Base-by-base conservation (phyloP, 2,113 vertebrate species). In the Chauna torquata region DNA sequence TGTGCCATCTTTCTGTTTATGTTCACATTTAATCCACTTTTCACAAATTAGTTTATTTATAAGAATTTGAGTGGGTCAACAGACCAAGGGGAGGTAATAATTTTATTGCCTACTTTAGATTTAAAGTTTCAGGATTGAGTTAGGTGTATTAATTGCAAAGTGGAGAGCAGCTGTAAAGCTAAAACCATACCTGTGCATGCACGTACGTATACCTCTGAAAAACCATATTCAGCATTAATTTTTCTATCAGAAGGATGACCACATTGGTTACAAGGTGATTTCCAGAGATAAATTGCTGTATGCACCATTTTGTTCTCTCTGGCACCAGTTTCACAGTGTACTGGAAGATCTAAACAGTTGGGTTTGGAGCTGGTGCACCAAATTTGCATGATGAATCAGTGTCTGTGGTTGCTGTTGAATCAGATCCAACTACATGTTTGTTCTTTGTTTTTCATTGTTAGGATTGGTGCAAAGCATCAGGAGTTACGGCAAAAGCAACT, bases 381-480 rank as follows among this genome's bases (percentile, higher is more conserved):
- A 7, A 74, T 80, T 30, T 36, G 4, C 57, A 8, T 77, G 62
- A 38, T 74, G 79, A 57, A n/a, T 84, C 47, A 27, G 25, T 59
- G 36, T 50, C 79, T 90, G 44, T 54, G 24, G 42, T 88, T 52
- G 25, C 16, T 70, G 14, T 70, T 68, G 62, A 87, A 69, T 52
- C 55, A 92, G 80, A 91, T 68, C 76, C 70, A 93, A 36, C n/a
- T 28, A 13, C 50, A 13, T 86, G 12, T 90, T 95, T 68, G 44
- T 61, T 86, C n/a, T 64, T 30, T 97, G 87, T 94, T 93, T 95
- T 94, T 86, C 50, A 5, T 79, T 47, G 36, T 66, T 91, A 99
- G 99, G 97, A 99, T 99, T 79, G 99, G 98, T 94, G 98, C 98
- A 28, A 99, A 98, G 76, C 99, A 99, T 95, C 98, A 99, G 42